A percentile compares a stretch with the other conserved stretches of the same genome.
Evolutionary conservation across 2,888 invertebrate species (phyloP).

Genomic region (Scelioninae gen. 2): DNA sequence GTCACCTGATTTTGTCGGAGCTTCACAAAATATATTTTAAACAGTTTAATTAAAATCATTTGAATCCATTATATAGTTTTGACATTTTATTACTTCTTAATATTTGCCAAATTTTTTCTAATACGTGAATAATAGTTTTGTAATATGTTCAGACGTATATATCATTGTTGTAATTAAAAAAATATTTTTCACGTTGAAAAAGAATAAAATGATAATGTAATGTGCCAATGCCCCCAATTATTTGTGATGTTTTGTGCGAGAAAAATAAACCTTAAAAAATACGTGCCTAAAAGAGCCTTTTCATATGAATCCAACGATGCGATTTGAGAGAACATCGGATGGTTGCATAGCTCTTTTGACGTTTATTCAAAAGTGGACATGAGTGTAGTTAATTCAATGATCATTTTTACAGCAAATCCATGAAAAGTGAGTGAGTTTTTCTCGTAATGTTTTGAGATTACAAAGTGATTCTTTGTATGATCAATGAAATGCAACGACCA

Average conservation of each 20-base stretch:
- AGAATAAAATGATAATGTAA: not conserved
- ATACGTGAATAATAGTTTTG: constrained; percentile 30
- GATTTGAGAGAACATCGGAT: constrained; percentile 26
- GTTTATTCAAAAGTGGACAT: constrained; percentile 11
- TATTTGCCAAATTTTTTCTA: constrained; percentile 31
- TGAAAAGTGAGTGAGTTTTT: constrained; percentile 30
- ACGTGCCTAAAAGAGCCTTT: constrained; percentile 54
- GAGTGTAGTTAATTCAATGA: constrained; percentile 11
- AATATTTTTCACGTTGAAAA: no score
- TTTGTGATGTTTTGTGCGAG: constrained; percentile 43
- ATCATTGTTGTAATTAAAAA: constrained; percentile 5
- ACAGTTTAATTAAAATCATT: constrained; percentile 9
- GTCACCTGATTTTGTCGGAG: constrained; percentile 16
- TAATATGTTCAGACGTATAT: constrained; percentile 20
- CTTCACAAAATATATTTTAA: constrained; percentile 29
- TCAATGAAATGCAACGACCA: constrained; percentile 62
- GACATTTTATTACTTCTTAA: constrained; percentile 23
- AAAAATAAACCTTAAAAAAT: constrained; percentile 49
- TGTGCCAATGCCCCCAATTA: constrained; percentile 28
- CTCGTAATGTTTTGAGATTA: constrained; percentile 35
- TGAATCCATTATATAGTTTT: constrained; percentile 11
- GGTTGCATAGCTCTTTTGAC: constrained; percentile 35
- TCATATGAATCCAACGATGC: constrained; percentile 30
- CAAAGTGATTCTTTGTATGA: constrained; percentile 41
- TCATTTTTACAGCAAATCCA: constrained; percentile 30